Conservation (phyloP, 2,888 invertebrate genomes). For the Synergus gifuensis region DNA sequence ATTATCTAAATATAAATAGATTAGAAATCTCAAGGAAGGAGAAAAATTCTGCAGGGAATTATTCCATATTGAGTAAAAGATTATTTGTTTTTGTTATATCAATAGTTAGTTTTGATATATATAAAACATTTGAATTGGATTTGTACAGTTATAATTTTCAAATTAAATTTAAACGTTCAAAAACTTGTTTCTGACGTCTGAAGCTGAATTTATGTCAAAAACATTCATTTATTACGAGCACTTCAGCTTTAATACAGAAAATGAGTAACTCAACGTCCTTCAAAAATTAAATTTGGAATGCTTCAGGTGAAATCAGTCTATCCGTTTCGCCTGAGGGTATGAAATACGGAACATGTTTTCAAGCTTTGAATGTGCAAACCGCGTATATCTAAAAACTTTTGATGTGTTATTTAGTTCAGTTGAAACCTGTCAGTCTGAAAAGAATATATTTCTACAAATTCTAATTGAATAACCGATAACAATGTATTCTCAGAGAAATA, state of each 20-base stretch:
- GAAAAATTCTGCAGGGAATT: background rate
- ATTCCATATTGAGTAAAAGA: background rate
- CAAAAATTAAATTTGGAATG: constrained; percentile 19
- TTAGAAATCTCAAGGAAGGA: background rate
- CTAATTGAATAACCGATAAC: constrained; percentile 32
- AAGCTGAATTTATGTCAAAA: background rate
- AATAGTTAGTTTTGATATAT: background rate
- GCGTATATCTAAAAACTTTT: constrained; percentile 29
- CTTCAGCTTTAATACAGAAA: background rate
- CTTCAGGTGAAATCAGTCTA: constrained; percentile 14
- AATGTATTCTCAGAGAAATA: constrained; percentile 19
- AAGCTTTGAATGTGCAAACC: constrained; percentile 15
- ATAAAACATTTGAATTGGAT: too few species aligned
- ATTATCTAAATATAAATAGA: background rate
- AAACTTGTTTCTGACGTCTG: background rate
- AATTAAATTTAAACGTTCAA: background rate
- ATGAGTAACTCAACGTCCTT: background rate
- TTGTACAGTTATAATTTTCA: too few species aligned
- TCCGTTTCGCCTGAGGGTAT: constrained; percentile 8
- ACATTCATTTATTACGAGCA: background rate
- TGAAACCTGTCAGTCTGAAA: constrained; percentile 15
- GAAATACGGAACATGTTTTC: constrained; percentile 26
- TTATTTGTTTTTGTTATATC: background rate
- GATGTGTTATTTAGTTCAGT: constrained; percentile 23
- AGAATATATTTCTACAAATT: background rate